Conservation (phyloP, 1,140 invertebrate genomes). For the Meloidogyne exigua region DNA sequence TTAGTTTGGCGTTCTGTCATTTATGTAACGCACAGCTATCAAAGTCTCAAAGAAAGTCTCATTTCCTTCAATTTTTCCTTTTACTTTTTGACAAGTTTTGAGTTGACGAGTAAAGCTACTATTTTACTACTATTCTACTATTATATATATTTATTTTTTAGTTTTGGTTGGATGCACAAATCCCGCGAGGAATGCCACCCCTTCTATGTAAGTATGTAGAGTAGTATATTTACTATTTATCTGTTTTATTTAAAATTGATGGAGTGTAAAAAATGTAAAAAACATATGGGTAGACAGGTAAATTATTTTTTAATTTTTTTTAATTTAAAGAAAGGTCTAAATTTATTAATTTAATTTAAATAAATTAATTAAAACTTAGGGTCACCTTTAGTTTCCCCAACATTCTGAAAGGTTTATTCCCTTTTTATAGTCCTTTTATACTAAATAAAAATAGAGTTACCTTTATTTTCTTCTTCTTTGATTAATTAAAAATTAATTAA, state of each 20-base stretch:
- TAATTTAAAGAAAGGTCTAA: too few species aligned
- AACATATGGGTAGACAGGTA: neutral
- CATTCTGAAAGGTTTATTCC: too few species aligned
- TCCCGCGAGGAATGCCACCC: neutral
- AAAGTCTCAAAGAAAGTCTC: neutral
- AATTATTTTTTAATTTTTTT: too few species aligned
- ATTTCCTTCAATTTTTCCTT: neutral
- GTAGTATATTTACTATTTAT: neutral
- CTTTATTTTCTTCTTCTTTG: too few species aligned
- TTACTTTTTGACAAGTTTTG: neutral
- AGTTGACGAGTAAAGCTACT: neutral
- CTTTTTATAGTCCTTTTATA: too few species aligned
- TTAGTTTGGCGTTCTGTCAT: neutral
- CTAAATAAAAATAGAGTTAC: too few species aligned
- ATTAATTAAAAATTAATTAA: neutral
- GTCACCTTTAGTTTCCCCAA: too few species aligned
- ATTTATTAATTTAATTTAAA: too few species aligned
- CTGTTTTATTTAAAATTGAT: neutral
- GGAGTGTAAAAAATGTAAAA: conserved; percentile 2
- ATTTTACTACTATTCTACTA: too few species aligned
- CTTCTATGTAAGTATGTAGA: too few species aligned
- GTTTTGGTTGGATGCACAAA: neutral
- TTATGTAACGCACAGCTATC: neutral
- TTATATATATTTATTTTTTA: neutral
- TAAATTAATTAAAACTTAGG: too few species aligned